Conservation (phyloP, 1,140 invertebrate genomes). For the Pogonomyrmex californicus region DNA sequence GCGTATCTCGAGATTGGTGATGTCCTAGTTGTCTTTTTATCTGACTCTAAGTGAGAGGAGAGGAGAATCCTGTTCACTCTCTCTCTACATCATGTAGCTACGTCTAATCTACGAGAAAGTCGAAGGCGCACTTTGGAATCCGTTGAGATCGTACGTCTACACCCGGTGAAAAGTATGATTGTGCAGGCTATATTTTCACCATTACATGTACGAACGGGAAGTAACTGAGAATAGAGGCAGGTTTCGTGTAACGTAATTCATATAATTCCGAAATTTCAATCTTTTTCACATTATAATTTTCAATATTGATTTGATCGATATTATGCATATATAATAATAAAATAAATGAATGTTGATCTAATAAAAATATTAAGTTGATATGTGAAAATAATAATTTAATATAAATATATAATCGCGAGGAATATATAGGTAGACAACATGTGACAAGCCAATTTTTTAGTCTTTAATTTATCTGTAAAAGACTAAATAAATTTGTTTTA, state of each 20-base stretch:
- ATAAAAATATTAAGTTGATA: not conserved
- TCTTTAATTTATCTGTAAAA: not conserved
- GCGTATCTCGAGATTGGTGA: not conserved
- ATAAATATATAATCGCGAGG: not conserved
- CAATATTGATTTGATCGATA: not conserved
- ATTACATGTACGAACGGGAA: slow-evolving; percentile 30
- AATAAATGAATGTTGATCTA: not conserved
- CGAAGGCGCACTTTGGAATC: slow-evolving; percentile 68
- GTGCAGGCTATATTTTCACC: slow-evolving; percentile 29
- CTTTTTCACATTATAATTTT: not conserved
- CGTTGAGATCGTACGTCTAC: slow-evolving; percentile 43
- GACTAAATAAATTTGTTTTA: not conserved
- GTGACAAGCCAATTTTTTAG: not conserved
- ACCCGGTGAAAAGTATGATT: slow-evolving; percentile 48
- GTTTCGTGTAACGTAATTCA: not conserved
- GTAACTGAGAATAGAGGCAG: not conserved
- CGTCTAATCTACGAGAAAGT: slow-evolving; percentile 81
- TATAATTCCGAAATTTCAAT: not conserved
- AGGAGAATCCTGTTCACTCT: slow-evolving; percentile 80
- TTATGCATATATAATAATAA: not conserved
- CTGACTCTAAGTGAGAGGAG: not conserved
- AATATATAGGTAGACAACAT: not conserved
- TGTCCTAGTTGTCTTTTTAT: slow-evolving; percentile 53
- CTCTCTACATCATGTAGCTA: slow-evolving; percentile 72
- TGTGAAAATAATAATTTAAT: not conserved